Evolutionary conservation across 2,888 invertebrate genomes (phyloP).

Genomic region (Sinhomidia bicolor): DNA sequence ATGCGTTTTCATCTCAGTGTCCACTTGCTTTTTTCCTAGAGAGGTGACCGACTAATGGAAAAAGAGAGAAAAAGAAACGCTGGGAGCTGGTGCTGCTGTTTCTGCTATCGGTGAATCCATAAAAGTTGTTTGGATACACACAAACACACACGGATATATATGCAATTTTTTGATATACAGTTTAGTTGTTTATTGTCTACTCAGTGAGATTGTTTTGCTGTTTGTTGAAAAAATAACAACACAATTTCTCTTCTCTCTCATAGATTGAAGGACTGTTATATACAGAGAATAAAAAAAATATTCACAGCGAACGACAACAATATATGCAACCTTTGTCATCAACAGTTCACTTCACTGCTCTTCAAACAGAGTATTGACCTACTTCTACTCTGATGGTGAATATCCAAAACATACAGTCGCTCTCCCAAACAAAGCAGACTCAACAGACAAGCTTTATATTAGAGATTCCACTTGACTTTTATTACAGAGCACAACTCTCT

Average conservation of each 20-base stretch:
- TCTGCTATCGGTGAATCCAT: background rate
- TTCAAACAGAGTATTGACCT: slow-evolving; percentile 23
- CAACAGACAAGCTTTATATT: background rate
- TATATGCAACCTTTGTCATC: slow-evolving; percentile 1
- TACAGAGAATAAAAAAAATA: background rate
- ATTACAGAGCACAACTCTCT: slow-evolving; percentile 2
- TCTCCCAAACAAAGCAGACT: background rate
- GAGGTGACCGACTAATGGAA: background rate
- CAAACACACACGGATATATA: too few relatives aligned
- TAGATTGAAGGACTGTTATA: background rate
- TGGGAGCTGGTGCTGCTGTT: background rate
- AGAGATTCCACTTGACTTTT: slow-evolving; percentile 14
- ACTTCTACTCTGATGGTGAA: background rate
- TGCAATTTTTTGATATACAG: slow-evolving; percentile 12
- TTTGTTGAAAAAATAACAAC: background rate
- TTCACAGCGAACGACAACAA: background rate
- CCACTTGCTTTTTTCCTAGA: background rate
- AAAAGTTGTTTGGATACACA: too few relatives aligned
- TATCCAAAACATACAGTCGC: background rate
- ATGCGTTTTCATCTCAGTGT: background rate
- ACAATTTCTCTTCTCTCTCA: background rate
- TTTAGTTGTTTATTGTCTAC: background rate
- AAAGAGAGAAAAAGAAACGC: background rate
- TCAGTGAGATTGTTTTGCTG: slow-evolving; percentile 5
- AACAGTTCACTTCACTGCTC: slow-evolving; percentile 31